A percentile compares a stretch with the other conserved stretches of the same genome.
These are phyloP conservation scores for Oxycera nigricornis DNA, from an alignment of 2,888 invertebrate genomes.

Conservation along the genomic window DNA sequence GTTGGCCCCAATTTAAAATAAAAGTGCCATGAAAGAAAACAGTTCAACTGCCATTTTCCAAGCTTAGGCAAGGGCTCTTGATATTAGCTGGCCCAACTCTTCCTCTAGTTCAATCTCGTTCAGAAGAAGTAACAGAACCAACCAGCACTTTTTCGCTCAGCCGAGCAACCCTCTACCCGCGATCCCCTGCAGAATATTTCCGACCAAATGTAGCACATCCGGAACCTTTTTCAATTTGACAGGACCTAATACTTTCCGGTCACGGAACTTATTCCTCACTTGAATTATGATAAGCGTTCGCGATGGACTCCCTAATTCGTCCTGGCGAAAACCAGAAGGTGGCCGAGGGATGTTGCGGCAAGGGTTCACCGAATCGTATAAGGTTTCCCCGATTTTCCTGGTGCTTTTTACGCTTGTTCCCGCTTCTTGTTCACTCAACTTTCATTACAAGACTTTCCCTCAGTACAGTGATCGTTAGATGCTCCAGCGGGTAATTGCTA, in stretches of 20 bases:
- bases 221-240: constrained; percentile 48
- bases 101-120: not conserved
- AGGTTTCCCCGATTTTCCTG: constrained; percentile 1
- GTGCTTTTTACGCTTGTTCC: not conserved
- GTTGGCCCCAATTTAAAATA: constrained; percentile 45
- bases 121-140: constrained; percentile 14
- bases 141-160: constrained; percentile 31
- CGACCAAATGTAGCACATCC: constrained; percentile 48
- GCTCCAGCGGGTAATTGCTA: constrained; percentile 32
- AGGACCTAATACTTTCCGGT: constrained; percentile 47
- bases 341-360: not conserved
- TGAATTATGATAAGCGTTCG: constrained; percentile 47
- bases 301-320: constrained; percentile 37
- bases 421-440: not conserved
- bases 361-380: constrained; percentile 9
- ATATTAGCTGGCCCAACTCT: constrained; percentile 14
- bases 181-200: constrained; percentile 44
- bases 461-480: constrained; percentile 25
- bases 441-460: constrained; percentile 24
- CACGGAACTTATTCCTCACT: constrained; percentile 47
- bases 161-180: constrained; percentile 41
- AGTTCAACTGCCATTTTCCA: constrained; percentile 8
- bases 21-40: constrained; percentile 44
- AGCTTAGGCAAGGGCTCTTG: constrained; percentile 1
- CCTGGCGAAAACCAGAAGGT: not conserved